A percentile compares a stretch with the other conserved stretches of the same genome.
These are phyloP conservation scores for Tillus elongatus DNA, from an alignment of 2,888 invertebrate species.

Conservation along the genomic window DNA sequence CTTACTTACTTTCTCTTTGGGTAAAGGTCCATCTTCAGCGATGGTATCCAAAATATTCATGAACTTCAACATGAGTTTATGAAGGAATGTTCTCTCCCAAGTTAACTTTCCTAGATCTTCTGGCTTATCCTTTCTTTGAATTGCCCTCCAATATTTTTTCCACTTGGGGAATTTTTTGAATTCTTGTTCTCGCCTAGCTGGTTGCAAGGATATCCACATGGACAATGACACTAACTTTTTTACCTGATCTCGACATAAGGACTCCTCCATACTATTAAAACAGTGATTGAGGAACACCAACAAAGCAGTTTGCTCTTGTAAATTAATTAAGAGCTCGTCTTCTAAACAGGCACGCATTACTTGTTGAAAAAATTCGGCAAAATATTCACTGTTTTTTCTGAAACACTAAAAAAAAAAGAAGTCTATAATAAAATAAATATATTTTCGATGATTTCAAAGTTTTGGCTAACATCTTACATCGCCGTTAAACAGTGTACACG, in stretches of 20 bases:
- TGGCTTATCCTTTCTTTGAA: conserved; percentile 75
- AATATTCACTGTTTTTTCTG: conserved; percentile 64
- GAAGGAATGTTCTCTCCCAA: conserved; percentile 84
- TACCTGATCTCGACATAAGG: conserved; percentile 81
- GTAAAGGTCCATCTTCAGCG: conserved; percentile 53
- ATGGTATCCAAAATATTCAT: conserved; percentile 71
- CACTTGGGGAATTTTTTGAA: conserved; percentile 80
- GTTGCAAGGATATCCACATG: conserved; percentile 87
- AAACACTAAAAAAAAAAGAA: conserved; percentile 53
- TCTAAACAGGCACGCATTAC: conserved; percentile 67
- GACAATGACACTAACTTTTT: conserved; percentile 84
- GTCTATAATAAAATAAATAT: conserved; percentile 6
- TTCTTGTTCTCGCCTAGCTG: conserved; percentile 74
- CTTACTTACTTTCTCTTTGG: conserved; percentile 49
- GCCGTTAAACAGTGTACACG: no score
- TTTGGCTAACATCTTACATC: no score
- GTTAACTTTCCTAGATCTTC: conserved; percentile 58
- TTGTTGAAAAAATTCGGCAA: conserved; percentile 73
- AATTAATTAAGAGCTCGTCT: conserved; percentile 45
- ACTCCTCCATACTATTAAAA: conserved; percentile 96
- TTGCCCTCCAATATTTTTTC: conserved; percentile 84
- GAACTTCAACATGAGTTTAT: conserved; percentile 79
- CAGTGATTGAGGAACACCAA: conserved; percentile 91
- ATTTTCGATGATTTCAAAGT: conserved; percentile 6
- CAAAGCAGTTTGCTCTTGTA: conserved; percentile 77